Base-by-base conservation (phyloP, 2,113 vertebrate genomes). In the Isichthys henryi region DNA sequence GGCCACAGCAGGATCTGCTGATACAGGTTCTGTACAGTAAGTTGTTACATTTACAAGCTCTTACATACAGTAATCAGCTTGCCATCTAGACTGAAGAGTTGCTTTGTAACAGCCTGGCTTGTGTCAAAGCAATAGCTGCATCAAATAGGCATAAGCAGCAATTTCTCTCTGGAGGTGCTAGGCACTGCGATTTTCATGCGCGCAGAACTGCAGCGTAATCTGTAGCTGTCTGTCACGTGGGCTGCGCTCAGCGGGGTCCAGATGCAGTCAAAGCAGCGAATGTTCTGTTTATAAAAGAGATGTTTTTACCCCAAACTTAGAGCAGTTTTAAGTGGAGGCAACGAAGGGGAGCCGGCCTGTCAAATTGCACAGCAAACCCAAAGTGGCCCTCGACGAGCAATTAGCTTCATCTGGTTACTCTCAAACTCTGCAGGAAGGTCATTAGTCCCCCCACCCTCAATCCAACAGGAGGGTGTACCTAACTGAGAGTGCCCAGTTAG, bases 251-350 rank as follows among this genome's bases (percentile, higher is more conserved):
- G 83, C 10, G 2, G 56, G 62, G 39, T 80, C 66, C 46, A 88
- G 84, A 9, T 82, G 50, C 62, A 56, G 70, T 90, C 53, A 90
- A 87, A 87, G 89, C 85, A 43, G 62, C 45, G 23, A 50, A 27
- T 90, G 62, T 90, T 87, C 31, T 87, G 19, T 31, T 13, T 17
- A n/a, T 87, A 49, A 90, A 88, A 87, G 21, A 23, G 17, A 39
- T 9, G 5, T 56, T 87, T 89, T 70, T 11, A 13, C 17, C 21
- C 21, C 45, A 17, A 9, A n/a, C 49, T 77, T 77, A 35, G 15
- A 39, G 70, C 46, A 9, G 15, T 35, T 48, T 86, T 74, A 17
- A 70, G 53, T 5, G 31, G 49, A 31, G 13, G 6, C 17, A 87
- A 27, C 17, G 1, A 50, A 87, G 1, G 48, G 83, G 10, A 23